Evolutionary conservation across 2,113 vertebrate genomes (phyloP), one percentile per base, ranked within the genome.

Genomic region (Cygnus atratus): DNA sequence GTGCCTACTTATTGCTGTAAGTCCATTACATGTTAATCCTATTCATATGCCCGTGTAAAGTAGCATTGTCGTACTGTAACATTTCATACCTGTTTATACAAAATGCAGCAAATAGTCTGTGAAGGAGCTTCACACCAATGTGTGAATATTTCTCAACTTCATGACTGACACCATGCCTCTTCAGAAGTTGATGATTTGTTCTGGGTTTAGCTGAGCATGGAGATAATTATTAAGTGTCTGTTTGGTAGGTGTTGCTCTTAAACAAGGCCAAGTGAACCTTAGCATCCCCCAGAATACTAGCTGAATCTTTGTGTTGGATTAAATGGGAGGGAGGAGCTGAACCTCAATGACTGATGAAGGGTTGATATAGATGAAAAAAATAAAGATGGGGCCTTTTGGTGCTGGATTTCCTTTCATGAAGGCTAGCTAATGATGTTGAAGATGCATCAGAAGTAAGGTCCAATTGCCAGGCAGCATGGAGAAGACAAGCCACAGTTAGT

Each of bases 241-340:
- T 63, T 85, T 63, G 50, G 6, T 63, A 78, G 72, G 31, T 22
- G 6, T 55, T 24, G 12, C 37, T 87, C 41, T 58, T 62, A 46
- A 54, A 58, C 6, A 67, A 39, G 37, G 11, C 16, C 50, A 26
- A 37, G 41, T 50, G n/a, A 78, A 70, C 50, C 63, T 58, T 12
- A 41, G 12, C 18, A 67, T 50, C 43, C 48, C 48, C 29, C 44
- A 63, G 52, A 71, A n/a, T 2, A 62, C 41, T 33, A 91, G 31
- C 46, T 87, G 57, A 54, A 48, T 33, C 0, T 0, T 33, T 81
- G 66, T 9, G 6, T 33, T 58, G 21, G 13, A 15, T 81, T 75
- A 67, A 81, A 58, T 67, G 6, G 18, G 50, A 79, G 37, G 33
- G 52, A 22, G 25, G 35, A 62, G 28, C 41, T 84, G 52, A 84